Evolutionary conservation across 1,140 invertebrate species (phyloP).

Genomic region (Drosophila auraria): DNA sequence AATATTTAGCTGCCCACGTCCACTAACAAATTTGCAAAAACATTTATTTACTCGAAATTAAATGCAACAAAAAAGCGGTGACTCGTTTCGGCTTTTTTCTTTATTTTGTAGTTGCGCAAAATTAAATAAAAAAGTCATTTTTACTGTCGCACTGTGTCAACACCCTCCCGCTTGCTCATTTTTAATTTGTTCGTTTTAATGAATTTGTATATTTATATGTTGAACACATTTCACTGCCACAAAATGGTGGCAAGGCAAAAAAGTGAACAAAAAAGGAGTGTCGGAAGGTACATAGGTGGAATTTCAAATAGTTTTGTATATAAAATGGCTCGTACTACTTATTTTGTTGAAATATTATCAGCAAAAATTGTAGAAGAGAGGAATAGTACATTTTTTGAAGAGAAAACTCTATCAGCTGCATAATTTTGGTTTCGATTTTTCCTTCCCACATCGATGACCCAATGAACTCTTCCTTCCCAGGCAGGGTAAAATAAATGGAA

Average conservation of each 20-base stretch:
- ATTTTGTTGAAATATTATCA: neutral
- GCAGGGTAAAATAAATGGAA: neutral
- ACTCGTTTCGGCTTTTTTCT: neutral
- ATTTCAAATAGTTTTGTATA: neutral
- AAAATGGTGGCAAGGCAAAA: conserved; percentile 25
- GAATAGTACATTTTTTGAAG: neutral
- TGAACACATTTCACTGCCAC: conserved; percentile 49
- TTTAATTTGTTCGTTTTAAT: conserved; percentile 49
- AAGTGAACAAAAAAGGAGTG: conserved; percentile 16
- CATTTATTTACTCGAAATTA: conserved; percentile 70
- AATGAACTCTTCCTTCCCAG: conserved; percentile 10
- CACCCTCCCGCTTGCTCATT: neutral
- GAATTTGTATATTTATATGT: conserved; percentile 35
- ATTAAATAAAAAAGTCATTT: conserved; percentile 32
- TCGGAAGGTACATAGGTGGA: neutral
- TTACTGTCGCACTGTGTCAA: conserved; percentile 19
- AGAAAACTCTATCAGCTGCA: conserved; percentile 5
- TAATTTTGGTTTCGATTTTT: conserved; percentile 27
- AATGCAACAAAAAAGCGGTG: conserved; percentile 20
- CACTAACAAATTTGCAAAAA: conserved; percentile 44
- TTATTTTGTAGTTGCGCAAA: conserved; percentile 6
- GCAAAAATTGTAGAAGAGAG: neutral
- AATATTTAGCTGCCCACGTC: conserved; percentile 64
- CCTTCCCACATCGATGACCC: conserved; percentile 16
- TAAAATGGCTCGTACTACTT: neutral